Percentiles rank a stretch among this genome's conserved stretches.
Evolutionary conservation across 2,113 vertebrate species (phyloP).

Genomic region (Notothenia rossii): DNA sequence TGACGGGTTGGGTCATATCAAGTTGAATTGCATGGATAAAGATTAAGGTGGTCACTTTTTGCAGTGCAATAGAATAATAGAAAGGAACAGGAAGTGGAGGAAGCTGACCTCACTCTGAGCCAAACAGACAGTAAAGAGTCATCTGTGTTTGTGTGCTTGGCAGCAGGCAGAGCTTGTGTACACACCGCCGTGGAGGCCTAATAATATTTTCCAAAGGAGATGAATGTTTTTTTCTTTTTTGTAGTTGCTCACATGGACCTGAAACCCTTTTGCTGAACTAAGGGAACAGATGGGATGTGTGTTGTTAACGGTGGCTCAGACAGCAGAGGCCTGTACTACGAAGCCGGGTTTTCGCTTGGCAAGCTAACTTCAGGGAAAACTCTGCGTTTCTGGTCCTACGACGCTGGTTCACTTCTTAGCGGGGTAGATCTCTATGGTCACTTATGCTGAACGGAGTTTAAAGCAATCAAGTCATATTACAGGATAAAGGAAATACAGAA

Average conservation of each 20-base stretch:
- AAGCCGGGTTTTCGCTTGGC: too few species aligned
- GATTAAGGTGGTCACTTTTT: conserved; percentile 22
- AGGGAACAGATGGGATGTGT: conserved; percentile 63
- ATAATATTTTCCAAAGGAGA: conserved; percentile 81
- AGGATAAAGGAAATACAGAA: too few species aligned
- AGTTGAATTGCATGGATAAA: neutral
- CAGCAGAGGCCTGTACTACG: conserved; percentile 11
- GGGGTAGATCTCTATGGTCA: too few species aligned
- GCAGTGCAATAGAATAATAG: conserved; percentile 6
- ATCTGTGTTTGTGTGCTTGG: conserved; percentile 78
- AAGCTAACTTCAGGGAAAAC: too few species aligned
- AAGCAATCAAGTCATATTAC: too few species aligned
- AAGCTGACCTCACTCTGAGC: conserved; percentile 46
- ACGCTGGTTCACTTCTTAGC: too few species aligned
- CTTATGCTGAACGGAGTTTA: too few species aligned
- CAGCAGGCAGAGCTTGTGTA: conserved; percentile 58
- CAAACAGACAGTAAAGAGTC: conserved; percentile 68
- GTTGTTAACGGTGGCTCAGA: conserved; percentile 58
- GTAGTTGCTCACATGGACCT: conserved; percentile 49
- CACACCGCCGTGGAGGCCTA: conserved; percentile 57
- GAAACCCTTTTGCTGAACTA: conserved; percentile 52
- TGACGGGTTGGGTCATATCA: neutral
- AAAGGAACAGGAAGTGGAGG: conserved; percentile 51
- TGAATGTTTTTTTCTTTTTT: conserved; percentile 70
- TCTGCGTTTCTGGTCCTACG: too few species aligned